These are phyloP conservation scores for Ephestia elutella DNA, from an alignment of 1,140 invertebrate species.

Conservation along the genomic window DNA sequence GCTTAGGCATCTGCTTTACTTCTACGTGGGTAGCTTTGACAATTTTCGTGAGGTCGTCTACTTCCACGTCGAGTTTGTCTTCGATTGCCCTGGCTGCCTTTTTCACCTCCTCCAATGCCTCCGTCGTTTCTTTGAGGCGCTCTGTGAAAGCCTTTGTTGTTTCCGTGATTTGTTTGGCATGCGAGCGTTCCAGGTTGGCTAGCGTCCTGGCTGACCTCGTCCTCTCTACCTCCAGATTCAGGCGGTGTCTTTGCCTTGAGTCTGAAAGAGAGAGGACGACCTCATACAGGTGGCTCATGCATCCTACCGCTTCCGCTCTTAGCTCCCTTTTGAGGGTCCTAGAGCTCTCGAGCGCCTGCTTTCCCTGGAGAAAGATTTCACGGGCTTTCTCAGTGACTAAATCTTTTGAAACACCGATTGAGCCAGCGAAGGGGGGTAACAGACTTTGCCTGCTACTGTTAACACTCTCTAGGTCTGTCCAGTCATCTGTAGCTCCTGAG, in stretches of 20 bases:
- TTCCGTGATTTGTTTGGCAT: background rate
- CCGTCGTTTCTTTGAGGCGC: no score
- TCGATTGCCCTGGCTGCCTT: no score
- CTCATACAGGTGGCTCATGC: conserved; percentile 7
- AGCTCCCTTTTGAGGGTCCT: conserved; percentile 11
- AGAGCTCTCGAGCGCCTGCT: conserved; percentile 9
- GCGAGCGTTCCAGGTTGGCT: conserved; percentile 8
- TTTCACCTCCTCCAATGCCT: no score
- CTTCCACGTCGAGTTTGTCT: no score
- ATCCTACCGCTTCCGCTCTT: background rate
- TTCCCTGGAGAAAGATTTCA: conserved; percentile 6
- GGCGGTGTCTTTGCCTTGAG: conserved; percentile 9
- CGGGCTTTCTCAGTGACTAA: background rate
- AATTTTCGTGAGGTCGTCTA: no score
- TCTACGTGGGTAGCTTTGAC: no score
- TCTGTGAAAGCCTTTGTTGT: no score
- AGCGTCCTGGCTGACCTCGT: conserved; percentile 7
- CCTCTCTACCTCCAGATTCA: conserved; percentile 14
- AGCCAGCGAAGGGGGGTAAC: background rate
- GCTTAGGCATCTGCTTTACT: no score
- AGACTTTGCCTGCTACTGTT: background rate
- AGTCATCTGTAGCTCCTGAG: no score
- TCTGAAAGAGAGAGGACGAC: conserved; percentile 11
- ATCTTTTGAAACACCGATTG: background rate
- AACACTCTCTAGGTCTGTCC: no score